Evolutionary conservation across 2,797 vertebrate genomes (phyloP).

Genomic region (Ctenopoma kingsleyae): DNA sequence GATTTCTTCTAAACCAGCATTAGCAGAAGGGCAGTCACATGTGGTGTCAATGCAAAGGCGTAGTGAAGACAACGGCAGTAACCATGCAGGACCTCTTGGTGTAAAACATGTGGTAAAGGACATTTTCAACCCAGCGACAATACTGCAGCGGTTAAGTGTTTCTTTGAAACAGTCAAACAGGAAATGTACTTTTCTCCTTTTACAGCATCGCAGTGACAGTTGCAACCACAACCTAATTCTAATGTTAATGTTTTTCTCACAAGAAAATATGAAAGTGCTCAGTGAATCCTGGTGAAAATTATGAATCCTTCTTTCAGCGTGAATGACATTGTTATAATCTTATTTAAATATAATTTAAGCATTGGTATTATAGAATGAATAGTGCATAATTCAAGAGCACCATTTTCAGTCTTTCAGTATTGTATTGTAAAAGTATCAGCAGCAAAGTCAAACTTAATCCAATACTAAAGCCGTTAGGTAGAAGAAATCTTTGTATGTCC

Average conservation of each 20-base stretch:
- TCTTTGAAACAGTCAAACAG: slow-evolving; percentile 56
- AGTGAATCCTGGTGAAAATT: neutral
- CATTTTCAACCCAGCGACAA: slow-evolving; percentile 41
- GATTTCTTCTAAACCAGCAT: slow-evolving; percentile 21
- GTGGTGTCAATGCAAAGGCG: slow-evolving; percentile 25
- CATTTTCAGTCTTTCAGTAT: neutral
- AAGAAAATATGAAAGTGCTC: slow-evolving; percentile 13
- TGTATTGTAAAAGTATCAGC: neutral
- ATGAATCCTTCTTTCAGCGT: neutral
- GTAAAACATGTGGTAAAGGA: slow-evolving; percentile 49
- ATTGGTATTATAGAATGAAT: no score
- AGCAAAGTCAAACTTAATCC: neutral
- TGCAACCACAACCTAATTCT: slow-evolving; percentile 43
- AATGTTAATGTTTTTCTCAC: slow-evolving; percentile 27
- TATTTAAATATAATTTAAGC: slow-evolving; percentile 14
- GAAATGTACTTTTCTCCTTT: slow-evolving; percentile 40
- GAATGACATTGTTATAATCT: neutral
- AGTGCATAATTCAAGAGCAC: slow-evolving; percentile 14
- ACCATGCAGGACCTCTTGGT: slow-evolving; percentile 25
- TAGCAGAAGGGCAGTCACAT: slow-evolving; percentile 9
- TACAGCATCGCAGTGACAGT: slow-evolving; percentile 17
- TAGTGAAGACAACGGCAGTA: slow-evolving; percentile 33
- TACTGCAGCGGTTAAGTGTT: slow-evolving; percentile 31
- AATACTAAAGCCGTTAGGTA: neutral
- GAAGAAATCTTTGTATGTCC: neutral